phyloP scores from a whole-genome alignment of 2,888 invertebrate genomes.

The Drosophila differens region DNA sequence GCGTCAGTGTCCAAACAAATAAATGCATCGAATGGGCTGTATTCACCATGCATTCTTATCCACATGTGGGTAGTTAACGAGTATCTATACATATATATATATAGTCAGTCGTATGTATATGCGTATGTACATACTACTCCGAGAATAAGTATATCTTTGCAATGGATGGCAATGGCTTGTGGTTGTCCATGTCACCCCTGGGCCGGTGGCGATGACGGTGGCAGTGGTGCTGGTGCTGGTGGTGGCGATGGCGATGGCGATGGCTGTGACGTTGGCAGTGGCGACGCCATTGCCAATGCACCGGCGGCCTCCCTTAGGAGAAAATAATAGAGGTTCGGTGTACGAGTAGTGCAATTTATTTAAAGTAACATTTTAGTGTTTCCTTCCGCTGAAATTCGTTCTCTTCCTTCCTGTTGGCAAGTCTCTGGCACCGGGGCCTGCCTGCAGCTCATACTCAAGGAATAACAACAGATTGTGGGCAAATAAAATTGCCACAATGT shows the following conservation, averaged over 20 bases:
- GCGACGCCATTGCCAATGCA: constrained; percentile 56
- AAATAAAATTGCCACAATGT: constrained; percentile 78
- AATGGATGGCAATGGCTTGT: constrained; percentile 52
- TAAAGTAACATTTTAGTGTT: constrained; percentile 83
- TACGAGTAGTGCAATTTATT: constrained; percentile 76
- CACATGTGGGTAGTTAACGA: constrained; percentile 29
- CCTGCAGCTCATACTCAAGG: constrained; percentile 35
- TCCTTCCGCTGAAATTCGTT: constrained; percentile 83
- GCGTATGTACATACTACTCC: constrained; percentile 8
- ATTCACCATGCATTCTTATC: constrained; percentile 10
- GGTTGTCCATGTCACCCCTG: constrained; percentile 76
- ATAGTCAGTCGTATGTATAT: not conserved
- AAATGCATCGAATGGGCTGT: constrained; percentile 60
- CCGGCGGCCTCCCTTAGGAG: constrained; percentile 56
- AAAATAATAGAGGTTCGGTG: constrained; percentile 59
- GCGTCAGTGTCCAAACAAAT: constrained; percentile 75
- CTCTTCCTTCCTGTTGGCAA: constrained; percentile 82
- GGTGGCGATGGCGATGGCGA: constrained; percentile 5
- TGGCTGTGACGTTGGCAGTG: constrained; percentile 51
- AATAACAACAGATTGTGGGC: constrained; percentile 73
- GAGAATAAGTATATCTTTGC: constrained; percentile 49
- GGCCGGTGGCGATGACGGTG: constrained; percentile 25
- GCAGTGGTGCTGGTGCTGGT: not conserved
- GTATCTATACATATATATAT: not conserved
- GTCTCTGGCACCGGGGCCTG: constrained; percentile 30